A percentile compares a stretch with the other conserved stretches of the same genome.
Conservation (phyloP, 2,888 invertebrate genomes). For the Temnothorax ravouxi region DNA sequence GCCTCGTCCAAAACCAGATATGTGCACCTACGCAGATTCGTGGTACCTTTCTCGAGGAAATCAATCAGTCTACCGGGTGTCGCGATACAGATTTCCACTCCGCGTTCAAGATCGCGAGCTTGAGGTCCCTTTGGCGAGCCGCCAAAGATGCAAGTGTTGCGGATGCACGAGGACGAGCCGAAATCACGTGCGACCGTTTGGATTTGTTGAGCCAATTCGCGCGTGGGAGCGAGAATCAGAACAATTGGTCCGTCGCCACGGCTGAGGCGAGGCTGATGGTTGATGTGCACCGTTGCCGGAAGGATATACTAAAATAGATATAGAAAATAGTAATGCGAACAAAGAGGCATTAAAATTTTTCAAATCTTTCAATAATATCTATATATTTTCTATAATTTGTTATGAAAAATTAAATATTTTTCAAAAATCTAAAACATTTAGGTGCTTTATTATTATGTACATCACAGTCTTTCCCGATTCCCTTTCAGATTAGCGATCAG, state of each 20-base stretch:
- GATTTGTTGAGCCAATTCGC: conserved; percentile 97
- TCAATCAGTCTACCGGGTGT: conserved; percentile 98
- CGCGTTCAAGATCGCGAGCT: conserved; percentile 94
- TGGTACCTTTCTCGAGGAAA: conserved; percentile 95
- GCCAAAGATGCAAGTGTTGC: conserved; percentile 98
- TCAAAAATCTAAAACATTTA: background rate
- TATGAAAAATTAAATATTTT: background rate
- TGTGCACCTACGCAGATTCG: conserved; percentile 94
- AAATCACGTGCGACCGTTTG: conserved; percentile 97
- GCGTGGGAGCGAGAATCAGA: conserved; percentile 95
- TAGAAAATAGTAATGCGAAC: background rate
- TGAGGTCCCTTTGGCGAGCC: conserved; percentile 99
- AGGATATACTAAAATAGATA: conserved; percentile 91
- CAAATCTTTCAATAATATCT: background rate
- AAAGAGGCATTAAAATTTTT: background rate
- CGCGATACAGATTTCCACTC: conserved; percentile 98
- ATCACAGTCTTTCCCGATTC: background rate
- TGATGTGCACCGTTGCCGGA: conserved; percentile 98
- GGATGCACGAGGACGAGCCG: conserved; percentile 94
- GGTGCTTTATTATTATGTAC: background rate
- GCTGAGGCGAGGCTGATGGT: conserved; percentile 93
- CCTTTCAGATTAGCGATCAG: background rate
- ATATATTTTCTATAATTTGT: background rate
- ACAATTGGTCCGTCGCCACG: conserved; percentile 98
- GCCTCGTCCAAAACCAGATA: conserved; percentile 98